These are phyloP conservation scores for Triops longicaudatus DNA, from an alignment of 1,140 invertebrate genomes.

Conservation along the genomic window DNA sequence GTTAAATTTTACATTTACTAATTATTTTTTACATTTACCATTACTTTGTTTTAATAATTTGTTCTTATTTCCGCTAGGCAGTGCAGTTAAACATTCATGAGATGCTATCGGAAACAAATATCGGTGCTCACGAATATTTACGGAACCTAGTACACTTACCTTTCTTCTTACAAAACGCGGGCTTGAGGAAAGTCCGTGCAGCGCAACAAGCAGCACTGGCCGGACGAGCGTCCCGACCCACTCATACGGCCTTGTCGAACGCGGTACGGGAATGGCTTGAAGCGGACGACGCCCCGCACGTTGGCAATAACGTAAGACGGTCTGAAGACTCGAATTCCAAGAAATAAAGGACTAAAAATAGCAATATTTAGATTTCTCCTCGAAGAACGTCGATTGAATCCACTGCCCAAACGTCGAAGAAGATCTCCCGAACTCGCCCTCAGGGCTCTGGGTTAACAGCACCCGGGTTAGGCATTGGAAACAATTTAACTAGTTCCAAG, in stretches of 20 bases:
- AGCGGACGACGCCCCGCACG: conserved; percentile 21
- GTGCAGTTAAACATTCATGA: conserved; percentile 83
- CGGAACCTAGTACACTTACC: conserved; percentile 95
- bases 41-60: too few species aligned
- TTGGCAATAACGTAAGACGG: background rate
- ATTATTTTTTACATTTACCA: too few species aligned
- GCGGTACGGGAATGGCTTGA: conserved; percentile 26
- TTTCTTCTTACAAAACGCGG: conserved; percentile 95
- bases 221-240: conserved; percentile 43
- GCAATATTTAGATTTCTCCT: conserved; percentile 24
- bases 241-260: conserved; percentile 11
- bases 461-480: background rate
- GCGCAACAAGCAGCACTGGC: conserved; percentile 65
- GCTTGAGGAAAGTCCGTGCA: conserved; percentile 73
- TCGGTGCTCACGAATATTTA: conserved; percentile 71
- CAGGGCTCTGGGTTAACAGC: conserved; percentile 27
- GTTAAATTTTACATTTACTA: too few species aligned
- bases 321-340: background rate
- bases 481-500: conserved; percentile 33
- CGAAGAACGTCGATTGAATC: conserved; percentile 28
- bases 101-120: conserved; percentile 73
- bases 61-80: conserved; percentile 52
- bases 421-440: conserved; percentile 28
- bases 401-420: conserved; percentile 13
- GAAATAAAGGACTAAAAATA: background rate